Percentiles rank a stretch among this genome's conserved stretches.
Conservation (phyloP, 2,797 vertebrate genomes). For the Zalophus californianus region DNA sequence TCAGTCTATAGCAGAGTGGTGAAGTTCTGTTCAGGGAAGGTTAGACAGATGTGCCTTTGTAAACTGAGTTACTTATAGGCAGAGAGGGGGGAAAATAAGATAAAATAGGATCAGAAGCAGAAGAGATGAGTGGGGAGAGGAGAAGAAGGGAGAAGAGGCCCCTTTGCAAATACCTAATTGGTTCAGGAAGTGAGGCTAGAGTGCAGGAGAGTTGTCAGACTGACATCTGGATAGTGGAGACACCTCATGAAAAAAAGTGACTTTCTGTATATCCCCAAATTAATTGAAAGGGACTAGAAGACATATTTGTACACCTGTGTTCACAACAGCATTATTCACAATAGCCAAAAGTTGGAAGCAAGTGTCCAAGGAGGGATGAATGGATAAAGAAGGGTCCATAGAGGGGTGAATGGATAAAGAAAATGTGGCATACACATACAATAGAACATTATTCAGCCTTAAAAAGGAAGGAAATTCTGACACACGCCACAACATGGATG, state of each 20-base stretch:
- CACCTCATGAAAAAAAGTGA: neutral
- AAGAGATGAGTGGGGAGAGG: neutral
- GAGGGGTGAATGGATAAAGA: neutral
- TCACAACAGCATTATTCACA: neutral
- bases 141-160: neutral
- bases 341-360: neutral
- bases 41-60: neutral
- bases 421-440: neutral
- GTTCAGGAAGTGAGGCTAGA: neutral
- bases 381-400: neutral
- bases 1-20: neutral
- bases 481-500: neutral
- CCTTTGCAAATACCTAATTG: neutral
- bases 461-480: neutral
- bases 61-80: neutral
- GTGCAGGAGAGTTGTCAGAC: neutral
- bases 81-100: neutral
- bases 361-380: neutral
- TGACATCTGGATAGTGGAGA: neutral
- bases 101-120: neutral
- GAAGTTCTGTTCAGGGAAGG: neutral
- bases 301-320: neutral
- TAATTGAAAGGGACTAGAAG: neutral
- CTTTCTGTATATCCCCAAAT: neutral
- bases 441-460: neutral